phyloP scores from a whole-genome alignment of 2,113 vertebrate species.

The Rhizomys pruinosus region DNA sequence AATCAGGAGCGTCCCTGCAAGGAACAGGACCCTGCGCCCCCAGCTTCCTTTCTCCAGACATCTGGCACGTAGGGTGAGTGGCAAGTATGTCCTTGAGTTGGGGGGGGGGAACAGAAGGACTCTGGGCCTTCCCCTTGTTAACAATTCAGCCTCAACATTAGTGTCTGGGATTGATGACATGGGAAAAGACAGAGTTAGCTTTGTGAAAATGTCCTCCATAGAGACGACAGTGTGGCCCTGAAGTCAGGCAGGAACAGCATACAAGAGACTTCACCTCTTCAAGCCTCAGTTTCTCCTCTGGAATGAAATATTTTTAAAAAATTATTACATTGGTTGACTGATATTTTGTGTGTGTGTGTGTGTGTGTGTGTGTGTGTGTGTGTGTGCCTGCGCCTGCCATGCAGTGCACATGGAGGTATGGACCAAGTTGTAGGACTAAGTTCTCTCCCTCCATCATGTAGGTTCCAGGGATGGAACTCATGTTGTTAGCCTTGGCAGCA shows the following conservation, averaged over 20 bases:
- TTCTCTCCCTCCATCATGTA: neutral
- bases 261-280: neutral
- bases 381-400: rapidly evolving
- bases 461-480: neutral
- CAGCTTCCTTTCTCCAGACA: neutral
- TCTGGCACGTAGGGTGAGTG: slow-evolving; percentile 48
- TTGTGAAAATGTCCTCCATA: neutral
- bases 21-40: neutral
- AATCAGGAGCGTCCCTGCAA: neutral
- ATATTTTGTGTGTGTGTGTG: neutral
- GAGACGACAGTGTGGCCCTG: neutral
- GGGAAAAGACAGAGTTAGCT: neutral
- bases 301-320: neutral
- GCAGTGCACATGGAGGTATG: neutral
- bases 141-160: neutral
- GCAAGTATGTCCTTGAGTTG: neutral
- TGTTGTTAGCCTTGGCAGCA: too few species aligned
- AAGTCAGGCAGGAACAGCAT: neutral
- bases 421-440: neutral
- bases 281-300: neutral
- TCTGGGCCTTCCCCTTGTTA: neutral
- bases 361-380: neutral
- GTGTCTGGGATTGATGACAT: neutral
- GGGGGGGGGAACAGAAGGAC: too few species aligned
- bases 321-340: neutral